Evolutionary conservation across 2,113 vertebrate genomes (phyloP).

Genomic region (Perca flavescens): DNA sequence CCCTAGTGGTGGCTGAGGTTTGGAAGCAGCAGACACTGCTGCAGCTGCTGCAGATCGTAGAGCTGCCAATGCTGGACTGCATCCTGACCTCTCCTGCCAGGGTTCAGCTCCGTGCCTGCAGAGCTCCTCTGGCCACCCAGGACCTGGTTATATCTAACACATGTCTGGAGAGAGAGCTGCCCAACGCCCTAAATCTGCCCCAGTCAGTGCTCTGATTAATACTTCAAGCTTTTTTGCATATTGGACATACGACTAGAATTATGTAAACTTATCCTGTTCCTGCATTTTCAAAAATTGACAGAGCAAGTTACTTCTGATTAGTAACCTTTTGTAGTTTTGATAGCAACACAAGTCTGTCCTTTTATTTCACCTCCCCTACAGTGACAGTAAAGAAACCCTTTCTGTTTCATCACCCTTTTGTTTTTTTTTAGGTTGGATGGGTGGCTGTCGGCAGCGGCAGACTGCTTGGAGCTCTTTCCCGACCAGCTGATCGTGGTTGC

Average conservation of each 20-base stretch:
- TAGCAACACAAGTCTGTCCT: neutral
- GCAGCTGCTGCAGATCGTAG: conserved; percentile 88
- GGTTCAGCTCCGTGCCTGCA: conserved; percentile 63
- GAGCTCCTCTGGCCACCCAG: conserved; percentile 68
- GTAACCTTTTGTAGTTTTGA: neutral
- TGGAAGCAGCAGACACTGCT: conserved; percentile 90
- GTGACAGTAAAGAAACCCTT: neutral
- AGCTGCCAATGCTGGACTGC: conserved; percentile 87
- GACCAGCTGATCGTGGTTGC: conserved; percentile 87
- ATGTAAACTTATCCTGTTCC: neutral
- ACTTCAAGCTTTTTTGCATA: neutral
- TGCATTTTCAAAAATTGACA: neutral
- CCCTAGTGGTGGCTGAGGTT: conserved; percentile 85
- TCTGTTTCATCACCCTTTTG: neutral
- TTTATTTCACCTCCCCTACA: neutral
- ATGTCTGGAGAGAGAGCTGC: conserved; percentile 88
- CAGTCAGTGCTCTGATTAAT: conserved; percentile 78
- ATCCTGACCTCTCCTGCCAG: conserved; percentile 85
- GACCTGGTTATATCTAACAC: conserved; percentile 90
- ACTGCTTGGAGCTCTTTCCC: conserved; percentile 91
- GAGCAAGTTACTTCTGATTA: neutral
- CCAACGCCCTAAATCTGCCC: conserved; percentile 80
- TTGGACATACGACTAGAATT: neutral
- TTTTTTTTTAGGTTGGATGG: conserved; percentile 81
- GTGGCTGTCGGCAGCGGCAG: conserved; percentile 87